phyloP scores from a whole-genome alignment of 37 sponge, comb jelly and placozoan species.

The Dysidea cf. avara region DNA sequence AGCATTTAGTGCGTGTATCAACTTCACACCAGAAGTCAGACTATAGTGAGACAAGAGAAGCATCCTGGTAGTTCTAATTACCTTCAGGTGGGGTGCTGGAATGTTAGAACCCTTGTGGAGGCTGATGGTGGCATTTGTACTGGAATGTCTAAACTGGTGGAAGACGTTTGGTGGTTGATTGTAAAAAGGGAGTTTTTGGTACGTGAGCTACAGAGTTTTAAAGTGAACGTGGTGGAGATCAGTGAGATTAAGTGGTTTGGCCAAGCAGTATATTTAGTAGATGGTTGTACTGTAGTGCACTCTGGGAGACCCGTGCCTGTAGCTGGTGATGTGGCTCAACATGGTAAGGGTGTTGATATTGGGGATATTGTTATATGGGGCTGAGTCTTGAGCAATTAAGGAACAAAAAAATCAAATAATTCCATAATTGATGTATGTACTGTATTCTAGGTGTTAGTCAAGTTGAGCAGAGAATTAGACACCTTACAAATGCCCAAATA shows the following conservation, averaged over 20 bases:
- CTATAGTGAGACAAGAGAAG: neutral
- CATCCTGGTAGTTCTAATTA: too few relatives aligned
- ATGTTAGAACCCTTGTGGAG: constrained; percentile 4
- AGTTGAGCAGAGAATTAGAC: too few relatives aligned
- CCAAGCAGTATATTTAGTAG: constrained; percentile 30
- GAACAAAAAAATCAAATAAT: too few relatives aligned
- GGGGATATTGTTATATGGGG: too few relatives aligned
- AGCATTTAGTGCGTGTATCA: too few relatives aligned
- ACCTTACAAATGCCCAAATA: too few relatives aligned
- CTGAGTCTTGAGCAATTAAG: too few relatives aligned
- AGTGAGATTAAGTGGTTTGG: constrained; percentile 56
- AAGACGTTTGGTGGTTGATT: constrained; percentile 21
- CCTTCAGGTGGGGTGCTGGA: constrained; percentile 7
- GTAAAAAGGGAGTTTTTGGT: constrained; percentile 27
- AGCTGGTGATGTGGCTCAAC: neutral
- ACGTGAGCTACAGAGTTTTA: constrained; percentile 15
- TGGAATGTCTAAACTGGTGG: neutral
- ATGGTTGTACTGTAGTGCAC: constrained; percentile 5
- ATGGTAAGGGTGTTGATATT: constrained; percentile 26
- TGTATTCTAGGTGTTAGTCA: too few relatives aligned
- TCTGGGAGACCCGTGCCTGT: constrained; percentile 14
- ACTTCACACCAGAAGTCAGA: neutral
- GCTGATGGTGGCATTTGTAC: constrained; percentile 18
- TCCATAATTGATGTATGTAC: too few relatives aligned
- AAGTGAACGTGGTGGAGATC: constrained; percentile 14